Evolutionary conservation across 2,888 invertebrate genomes (phyloP).

Genomic region (Congeria kusceri): DNA sequence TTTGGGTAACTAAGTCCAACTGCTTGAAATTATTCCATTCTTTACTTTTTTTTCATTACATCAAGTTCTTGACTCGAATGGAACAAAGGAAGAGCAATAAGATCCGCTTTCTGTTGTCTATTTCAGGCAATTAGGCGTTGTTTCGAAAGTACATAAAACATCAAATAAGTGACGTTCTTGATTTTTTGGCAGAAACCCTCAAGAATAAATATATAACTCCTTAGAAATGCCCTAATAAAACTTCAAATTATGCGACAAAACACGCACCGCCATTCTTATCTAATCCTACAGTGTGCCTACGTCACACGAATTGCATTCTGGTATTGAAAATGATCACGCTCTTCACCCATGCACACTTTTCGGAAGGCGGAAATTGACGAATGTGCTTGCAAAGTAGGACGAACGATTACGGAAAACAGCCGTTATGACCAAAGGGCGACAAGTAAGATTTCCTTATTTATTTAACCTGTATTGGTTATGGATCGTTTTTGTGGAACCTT

Average conservation of each 20-base stretch:
- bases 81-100: too few relatives aligned
- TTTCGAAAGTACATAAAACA: not conserved
- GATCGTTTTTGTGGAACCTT: too few relatives aligned
- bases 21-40: not conserved
- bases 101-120: too few relatives aligned
- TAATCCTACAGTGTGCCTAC: slow-evolving; percentile 62
- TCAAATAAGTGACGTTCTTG: not conserved
- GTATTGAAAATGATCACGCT: slow-evolving; percentile 54
- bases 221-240: slow-evolving; percentile 15
- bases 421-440: too few relatives aligned
- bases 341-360: slow-evolving; percentile 13
- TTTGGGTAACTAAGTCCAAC: not conserved
- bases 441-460: too few relatives aligned
- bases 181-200: not conserved
- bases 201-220: slow-evolving; percentile 32
- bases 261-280: slow-evolving; percentile 65
- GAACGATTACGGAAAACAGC: too few relatives aligned
- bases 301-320: slow-evolving; percentile 58
- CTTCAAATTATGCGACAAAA: slow-evolving; percentile 29
- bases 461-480: too few relatives aligned
- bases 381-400: too few relatives aligned
- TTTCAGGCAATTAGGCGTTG: too few relatives aligned
- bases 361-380: too few relatives aligned
- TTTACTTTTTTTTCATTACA: too few relatives aligned
- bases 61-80: too few relatives aligned